Percentiles rank a stretch among this genome's conserved stretches.
Evolutionary conservation across 2,113 vertebrate genomes (phyloP).

Genomic region (Danio rerio): GRCz12tu NC_133177.1:2588001-2588500

Average conservation of each 20-base stretch:
- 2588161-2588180: constrained; percentile 71
- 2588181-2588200: constrained; percentile 79
- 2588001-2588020: neutral
- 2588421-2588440: constrained; percentile 22
- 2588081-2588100: constrained; percentile 50
- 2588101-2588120: constrained; percentile 61
- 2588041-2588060: neutral
- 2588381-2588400: neutral
- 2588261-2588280: constrained; percentile 72
- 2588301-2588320: constrained; percentile 63
- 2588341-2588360: constrained; percentile 46
- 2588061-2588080: neutral
- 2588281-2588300: constrained; percentile 75
- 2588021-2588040: neutral
- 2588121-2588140: constrained; percentile 60
- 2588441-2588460: neutral
- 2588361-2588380: constrained; percentile 31
- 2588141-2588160: constrained; percentile 71
- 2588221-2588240: constrained; percentile 70
- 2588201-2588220: constrained; percentile 79
- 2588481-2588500: neutral
- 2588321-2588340: constrained; percentile 58
- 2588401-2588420: constrained; percentile 8
- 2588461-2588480: neutral
- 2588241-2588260: constrained; percentile 66